Conservation (phyloP, 2,888 invertebrate genomes). For the Herminia tarsipennalis region DNA sequence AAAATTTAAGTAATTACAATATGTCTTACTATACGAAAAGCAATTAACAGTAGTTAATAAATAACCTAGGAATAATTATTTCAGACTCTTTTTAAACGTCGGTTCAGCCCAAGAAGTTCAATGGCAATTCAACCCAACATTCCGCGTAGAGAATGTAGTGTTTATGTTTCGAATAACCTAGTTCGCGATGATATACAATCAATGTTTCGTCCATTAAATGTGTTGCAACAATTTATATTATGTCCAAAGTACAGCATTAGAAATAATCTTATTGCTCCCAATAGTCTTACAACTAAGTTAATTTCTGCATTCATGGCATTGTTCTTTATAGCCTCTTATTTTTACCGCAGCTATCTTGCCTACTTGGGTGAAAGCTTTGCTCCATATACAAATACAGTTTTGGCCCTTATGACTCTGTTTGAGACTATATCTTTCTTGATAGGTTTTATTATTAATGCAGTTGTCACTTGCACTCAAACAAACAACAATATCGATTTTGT, state of each 20-base stretch:
- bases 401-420: not conserved
- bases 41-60: no score
- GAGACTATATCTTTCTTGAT: not conserved
- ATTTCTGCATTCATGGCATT: not conserved
- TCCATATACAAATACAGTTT: not conserved
- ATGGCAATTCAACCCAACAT: no score
- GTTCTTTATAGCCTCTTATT: not conserved
- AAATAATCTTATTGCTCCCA: constrained; percentile 4
- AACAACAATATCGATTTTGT: constrained; percentile 1
- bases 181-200: constrained; percentile 10
- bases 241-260: constrained; percentile 8
- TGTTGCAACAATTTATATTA: not conserved
- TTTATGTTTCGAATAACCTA: not conserved
- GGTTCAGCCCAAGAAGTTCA: no score
- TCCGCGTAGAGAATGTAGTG: no score
- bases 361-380: not conserved
- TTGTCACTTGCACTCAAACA: not conserved
- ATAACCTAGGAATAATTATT: no score
- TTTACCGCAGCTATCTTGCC: not conserved
- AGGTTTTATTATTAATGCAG: not conserved
- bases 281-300: not conserved
- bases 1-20: no score
- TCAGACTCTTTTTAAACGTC: no score
- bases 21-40: no score
- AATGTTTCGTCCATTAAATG: constrained; percentile 10